These are phyloP conservation scores for Drosophila siamana DNA, from an alignment of 2,888 invertebrate species.

Conservation along the genomic window DNA sequence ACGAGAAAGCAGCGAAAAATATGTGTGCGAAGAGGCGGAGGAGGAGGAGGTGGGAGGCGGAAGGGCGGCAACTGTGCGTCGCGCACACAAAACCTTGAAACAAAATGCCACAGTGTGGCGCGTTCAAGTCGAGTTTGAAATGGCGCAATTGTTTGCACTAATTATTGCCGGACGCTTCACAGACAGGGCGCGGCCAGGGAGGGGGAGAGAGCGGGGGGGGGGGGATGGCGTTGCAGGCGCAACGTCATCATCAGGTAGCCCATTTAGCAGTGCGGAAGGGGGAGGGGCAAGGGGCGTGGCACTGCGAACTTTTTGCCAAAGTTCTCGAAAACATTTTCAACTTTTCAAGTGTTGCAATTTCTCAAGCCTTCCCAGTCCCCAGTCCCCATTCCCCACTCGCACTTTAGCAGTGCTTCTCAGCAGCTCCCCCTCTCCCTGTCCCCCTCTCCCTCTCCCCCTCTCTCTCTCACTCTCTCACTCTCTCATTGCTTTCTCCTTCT, in stretches of 20 bases:
- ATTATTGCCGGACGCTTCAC: slow-evolving; percentile 55
- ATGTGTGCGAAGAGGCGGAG: slow-evolving; percentile 4
- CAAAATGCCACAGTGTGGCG: slow-evolving; percentile 61
- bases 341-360: slow-evolving; percentile 79
- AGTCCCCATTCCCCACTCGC: too few relatives aligned
- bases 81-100: slow-evolving; percentile 57
- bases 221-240: not conserved
- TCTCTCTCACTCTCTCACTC: not conserved
- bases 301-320: slow-evolving; percentile 58
- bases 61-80: slow-evolving; percentile 9
- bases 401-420: too few relatives aligned
- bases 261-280: not conserved
- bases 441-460: not conserved
- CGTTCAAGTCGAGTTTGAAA: slow-evolving; percentile 52
- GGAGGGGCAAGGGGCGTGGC: slow-evolving; percentile 19
- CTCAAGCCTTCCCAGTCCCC: slow-evolving; percentile 35
- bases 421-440: not conserved
- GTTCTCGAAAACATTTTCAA: slow-evolving; percentile 71
- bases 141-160: slow-evolving; percentile 78
- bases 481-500: not conserved
- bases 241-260: slow-evolving; percentile 19
- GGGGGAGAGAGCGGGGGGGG: not conserved
- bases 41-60: too few relatives aligned
- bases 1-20: slow-evolving; percentile 18
- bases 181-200: too few relatives aligned